Base-by-base conservation (phyloP, 2,888 invertebrate species). In the Ophion obscuratus region DNA sequence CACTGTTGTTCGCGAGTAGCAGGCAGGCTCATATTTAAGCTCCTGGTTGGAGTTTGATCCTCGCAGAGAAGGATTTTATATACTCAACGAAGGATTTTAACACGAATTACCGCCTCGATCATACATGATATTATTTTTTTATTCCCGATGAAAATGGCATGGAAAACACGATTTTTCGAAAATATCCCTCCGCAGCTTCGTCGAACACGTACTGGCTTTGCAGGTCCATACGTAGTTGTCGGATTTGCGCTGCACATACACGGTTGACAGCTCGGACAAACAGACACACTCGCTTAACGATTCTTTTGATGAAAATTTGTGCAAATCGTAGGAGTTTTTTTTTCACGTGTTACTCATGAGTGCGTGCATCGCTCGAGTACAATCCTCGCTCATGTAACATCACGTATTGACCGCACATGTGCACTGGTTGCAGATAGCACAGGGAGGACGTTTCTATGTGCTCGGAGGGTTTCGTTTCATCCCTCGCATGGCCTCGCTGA, bases 231-330 rank as follows among this genome's bases (percentile, higher is more conserved):
- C 17, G 53, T 53, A 53, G 53, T 53, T 17, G 53, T 14, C 17
- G 11, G 53, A 53, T 44, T 44, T 74, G 24, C 62, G n/a, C 11
- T 14, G 59, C 40, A 44, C 61, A 40, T 1, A 59, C 20, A 24
- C 17, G 61, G 57, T 36, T 83, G 47, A 62, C 11, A 53, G 53
- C 62, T 27, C 59, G 62, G n/a, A 62, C 79, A 79, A 85, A 85
- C 70, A 80, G 20, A 67, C 47, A 17, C 53, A 31, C 14, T 62
- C 27, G 44, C 61, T 73, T 79, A 73, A 80, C 79, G 76, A 83
- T 67, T 79, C 71, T 75, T 79, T 71, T 80, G 73, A 80, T 80
- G 73, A 85, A 85, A 67, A 83, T 76, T 53, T 14, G 62, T 27
- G 64, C 24, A 31, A 70, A 24, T 62, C 78, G 24, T 76, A 47